Conservation (phyloP, 2,888 invertebrate genomes). For the Pterobdella sp. region DNA sequence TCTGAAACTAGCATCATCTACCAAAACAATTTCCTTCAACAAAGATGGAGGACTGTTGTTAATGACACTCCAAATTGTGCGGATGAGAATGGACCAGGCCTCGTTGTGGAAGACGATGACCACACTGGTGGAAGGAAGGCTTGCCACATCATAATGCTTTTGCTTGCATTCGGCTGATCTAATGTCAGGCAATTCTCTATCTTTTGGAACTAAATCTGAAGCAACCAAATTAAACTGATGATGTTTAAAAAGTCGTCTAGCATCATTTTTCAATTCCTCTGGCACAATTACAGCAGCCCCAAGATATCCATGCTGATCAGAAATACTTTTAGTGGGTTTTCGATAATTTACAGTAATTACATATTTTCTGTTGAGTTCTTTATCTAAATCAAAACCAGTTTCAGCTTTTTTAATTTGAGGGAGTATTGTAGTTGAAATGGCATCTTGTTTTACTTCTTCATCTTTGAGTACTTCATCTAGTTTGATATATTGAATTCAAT, state of each 20-base stretch:
- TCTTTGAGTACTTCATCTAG: too few relatives aligned
- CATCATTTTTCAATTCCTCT: conserved; percentile 3
- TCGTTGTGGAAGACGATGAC: conserved; percentile 98
- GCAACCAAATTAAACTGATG: conserved; percentile 28
- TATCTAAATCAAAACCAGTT: too few relatives aligned
- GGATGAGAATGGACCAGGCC: conserved; percentile 89
- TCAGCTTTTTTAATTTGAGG: too few relatives aligned
- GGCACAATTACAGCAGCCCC: conserved; percentile 15
- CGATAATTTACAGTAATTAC: background rate
- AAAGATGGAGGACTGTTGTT: conserved; percentile 80
- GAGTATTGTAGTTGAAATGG: too few relatives aligned
- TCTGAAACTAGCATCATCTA: conserved; percentile 79
- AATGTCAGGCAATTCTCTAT: conserved; percentile 20
- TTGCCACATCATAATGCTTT: conserved; percentile 45
- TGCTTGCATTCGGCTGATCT: conserved; percentile 54
- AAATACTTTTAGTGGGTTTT: background rate
- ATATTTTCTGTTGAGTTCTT: conserved; percentile 7
- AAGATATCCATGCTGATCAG: conserved; percentile 13
- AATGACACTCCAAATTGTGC: conserved; percentile 94
- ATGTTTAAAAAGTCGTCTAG: conserved; percentile 7
- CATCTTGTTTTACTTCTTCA: too few relatives aligned
- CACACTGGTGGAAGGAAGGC: conserved; percentile 80
- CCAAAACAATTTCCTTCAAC: conserved; percentile 86
- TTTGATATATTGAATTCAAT: too few relatives aligned
- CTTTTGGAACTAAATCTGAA: conserved; percentile 5